Conservation (phyloP, 2,888 invertebrate genomes). For the Pyrrhosoma nymphula region DNA sequence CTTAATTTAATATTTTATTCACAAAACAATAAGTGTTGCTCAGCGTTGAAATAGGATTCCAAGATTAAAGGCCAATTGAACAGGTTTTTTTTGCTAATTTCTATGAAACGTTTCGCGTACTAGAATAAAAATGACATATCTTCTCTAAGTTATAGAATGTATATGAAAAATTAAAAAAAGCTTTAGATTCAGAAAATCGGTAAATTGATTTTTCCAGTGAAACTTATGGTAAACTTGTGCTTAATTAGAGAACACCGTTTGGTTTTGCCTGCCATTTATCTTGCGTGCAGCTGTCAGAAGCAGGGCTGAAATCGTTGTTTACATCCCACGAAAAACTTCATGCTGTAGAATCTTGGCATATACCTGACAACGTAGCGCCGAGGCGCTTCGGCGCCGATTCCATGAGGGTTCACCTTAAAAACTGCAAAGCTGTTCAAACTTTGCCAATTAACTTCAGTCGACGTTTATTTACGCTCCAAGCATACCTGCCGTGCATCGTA, state of each 20-base stretch:
- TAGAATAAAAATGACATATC: no score
- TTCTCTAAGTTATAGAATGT: no score
- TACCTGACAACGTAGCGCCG: not conserved
- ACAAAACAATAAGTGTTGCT: no score
- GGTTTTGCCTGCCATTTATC: not conserved
- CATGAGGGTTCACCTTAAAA: not conserved
- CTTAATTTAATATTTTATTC: no score
- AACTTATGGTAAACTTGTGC: no score
- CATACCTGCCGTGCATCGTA: not conserved
- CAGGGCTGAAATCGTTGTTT: not conserved
- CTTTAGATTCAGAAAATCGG: no score
- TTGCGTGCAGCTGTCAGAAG: not conserved
- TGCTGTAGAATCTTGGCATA: not conserved
- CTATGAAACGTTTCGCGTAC: no score
- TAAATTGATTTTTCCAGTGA: no score
- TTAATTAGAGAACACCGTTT: not conserved
- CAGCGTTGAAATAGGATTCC: no score
- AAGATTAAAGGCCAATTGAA: no score
- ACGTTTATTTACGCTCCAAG: not conserved
- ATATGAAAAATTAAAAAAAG: no score
- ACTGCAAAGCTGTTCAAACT: not conserved
- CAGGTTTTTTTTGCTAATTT: no score
- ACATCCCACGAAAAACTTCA: not conserved
- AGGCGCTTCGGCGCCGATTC: not conserved
- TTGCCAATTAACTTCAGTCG: not conserved